These are phyloP conservation scores for Elysia chlorotica DNA, from an alignment of 1,140 invertebrate genomes.

Conservation along the genomic window DNA sequence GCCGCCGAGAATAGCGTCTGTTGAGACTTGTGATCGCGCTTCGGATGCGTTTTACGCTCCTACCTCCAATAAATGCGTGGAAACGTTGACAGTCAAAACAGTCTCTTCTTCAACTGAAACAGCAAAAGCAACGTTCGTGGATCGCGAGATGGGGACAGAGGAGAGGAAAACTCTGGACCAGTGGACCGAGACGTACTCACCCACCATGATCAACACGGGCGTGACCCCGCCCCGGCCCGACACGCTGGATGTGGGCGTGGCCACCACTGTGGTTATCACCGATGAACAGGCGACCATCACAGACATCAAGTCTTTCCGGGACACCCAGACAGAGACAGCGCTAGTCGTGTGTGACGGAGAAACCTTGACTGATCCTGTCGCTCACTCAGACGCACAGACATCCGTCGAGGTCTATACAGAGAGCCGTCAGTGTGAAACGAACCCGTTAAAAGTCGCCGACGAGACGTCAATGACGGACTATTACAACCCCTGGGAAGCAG, in stretches of 20 bases:
- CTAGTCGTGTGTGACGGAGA: conserved; percentile 45
- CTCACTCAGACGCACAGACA: conserved; percentile 45
- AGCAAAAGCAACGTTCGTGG: background rate
- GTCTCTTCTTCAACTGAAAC: conserved; percentile 17
- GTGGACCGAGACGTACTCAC: conserved; percentile 44
- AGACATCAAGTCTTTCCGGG: conserved; percentile 34
- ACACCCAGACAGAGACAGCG: conserved; percentile 39
- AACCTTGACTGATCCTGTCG: conserved; percentile 45
- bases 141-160: conserved; percentile 46
- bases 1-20: background rate
- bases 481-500: background rate
- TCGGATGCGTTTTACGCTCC: background rate
- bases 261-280: conserved; percentile 39
- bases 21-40: conserved; percentile 11
- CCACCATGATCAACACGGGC: conserved; percentile 47
- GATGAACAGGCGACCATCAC: conserved; percentile 51
- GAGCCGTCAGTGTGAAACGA: conserved; percentile 39
- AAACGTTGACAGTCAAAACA: conserved; percentile 7
- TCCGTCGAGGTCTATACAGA: conserved; percentile 35
- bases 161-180: conserved; percentile 30
- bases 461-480: conserved; percentile 8
- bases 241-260: conserved; percentile 42
- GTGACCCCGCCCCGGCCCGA: conserved; percentile 44
- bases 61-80: conserved; percentile 12
- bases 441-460: conserved; percentile 28